phyloP scores from a whole-genome alignment of 1,140 invertebrate genomes.

The Euura saliciscinereae region DNA sequence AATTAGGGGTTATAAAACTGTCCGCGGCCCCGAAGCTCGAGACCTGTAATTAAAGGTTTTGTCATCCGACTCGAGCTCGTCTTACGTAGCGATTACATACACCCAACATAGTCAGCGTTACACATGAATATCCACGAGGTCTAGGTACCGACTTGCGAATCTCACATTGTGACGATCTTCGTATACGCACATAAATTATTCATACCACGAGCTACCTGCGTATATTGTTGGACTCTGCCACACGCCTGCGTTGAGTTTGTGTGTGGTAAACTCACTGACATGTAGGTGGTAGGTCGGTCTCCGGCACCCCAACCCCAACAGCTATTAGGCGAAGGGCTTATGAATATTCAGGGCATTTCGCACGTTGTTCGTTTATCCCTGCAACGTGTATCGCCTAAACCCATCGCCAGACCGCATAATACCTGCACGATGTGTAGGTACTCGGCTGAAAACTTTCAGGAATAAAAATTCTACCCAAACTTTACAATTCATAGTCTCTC shows the following conservation, averaged over 20 bases:
- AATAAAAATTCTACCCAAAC: not conserved
- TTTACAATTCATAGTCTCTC: too few relatives aligned
- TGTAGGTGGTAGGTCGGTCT: not conserved
- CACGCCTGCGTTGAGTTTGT: too few relatives aligned
- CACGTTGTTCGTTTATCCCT: not conserved
- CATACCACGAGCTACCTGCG: constrained; percentile 6
- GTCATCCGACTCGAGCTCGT: constrained; percentile 28
- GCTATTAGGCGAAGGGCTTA: not conserved
- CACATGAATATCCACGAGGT: not conserved
- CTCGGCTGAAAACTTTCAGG: not conserved
- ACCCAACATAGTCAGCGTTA: not conserved
- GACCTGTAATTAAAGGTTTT: constrained; percentile 38
- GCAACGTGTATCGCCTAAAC: not conserved
- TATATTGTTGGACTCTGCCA: not conserved
- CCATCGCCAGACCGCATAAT: not conserved
- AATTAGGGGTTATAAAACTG: constrained; percentile 42
- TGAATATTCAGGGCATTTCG: constrained; percentile 7
- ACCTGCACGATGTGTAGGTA: not conserved
- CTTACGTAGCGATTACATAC: not conserved
- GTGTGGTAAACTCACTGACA: too few relatives aligned
- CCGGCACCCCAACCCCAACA: not conserved
- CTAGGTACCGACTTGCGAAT: not conserved
- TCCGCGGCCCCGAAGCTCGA: constrained; percentile 24
- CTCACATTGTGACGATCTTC: not conserved
- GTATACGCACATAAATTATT: not conserved